Evolutionary conservation across 2,113 vertebrate species (phyloP).

Genomic region (Micronycteris hirsuta): DNA sequence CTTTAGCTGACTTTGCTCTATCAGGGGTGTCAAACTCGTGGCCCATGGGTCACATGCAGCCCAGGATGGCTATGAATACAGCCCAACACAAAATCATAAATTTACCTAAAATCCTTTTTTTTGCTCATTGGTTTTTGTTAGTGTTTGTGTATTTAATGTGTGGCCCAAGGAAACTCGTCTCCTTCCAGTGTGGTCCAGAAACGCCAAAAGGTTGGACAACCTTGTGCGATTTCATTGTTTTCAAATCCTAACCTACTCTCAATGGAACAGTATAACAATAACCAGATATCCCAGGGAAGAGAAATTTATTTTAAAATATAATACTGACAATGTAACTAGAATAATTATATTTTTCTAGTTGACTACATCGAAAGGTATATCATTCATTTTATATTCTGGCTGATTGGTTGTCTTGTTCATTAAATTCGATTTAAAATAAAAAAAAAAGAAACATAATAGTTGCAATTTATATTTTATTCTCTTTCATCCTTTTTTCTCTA

Average conservation of each 20-base stretch:
- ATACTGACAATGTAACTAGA: neutral
- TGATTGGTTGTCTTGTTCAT: neutral
- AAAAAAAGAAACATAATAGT: neutral
- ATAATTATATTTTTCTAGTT: neutral
- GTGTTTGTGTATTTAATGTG: no score
- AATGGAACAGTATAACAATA: neutral
- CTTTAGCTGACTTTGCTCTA: neutral
- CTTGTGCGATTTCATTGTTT: neutral
- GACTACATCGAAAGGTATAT: neutral
- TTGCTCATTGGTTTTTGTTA: no score
- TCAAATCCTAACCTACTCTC: neutral
- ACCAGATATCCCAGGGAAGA: neutral
- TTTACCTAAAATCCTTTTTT: no score
- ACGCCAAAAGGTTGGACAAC: no score
- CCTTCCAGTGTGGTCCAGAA: no score
- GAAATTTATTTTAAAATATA: neutral
- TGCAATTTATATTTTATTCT: constrained; percentile 8
- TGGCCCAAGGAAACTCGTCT: no score
- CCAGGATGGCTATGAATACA: no score
- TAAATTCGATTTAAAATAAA: neutral
- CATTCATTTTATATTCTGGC: neutral
- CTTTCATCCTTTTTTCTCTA: neutral
- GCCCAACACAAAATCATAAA: no score
- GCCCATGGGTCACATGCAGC: no score
- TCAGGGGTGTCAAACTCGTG: no score